Evolutionary conservation across 1,140 invertebrate species (phyloP), one percentile per base, ranked within the genome.

Genomic region (Hyphantria cunea): DNA sequence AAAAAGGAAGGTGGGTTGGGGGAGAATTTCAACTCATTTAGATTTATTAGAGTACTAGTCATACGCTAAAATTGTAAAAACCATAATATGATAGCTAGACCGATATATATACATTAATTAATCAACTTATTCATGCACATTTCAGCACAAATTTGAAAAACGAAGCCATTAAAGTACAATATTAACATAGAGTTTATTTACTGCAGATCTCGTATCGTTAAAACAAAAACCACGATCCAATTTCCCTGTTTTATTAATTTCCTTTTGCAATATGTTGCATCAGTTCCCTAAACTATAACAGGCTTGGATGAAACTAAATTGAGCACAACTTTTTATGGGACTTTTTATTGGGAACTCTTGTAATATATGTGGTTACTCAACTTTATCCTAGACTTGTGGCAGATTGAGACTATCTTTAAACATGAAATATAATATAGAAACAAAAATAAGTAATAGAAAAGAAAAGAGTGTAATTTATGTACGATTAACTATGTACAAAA

Each of bases 231-330:
- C 37, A 34, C 37, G 17, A 60, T 50, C 47, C 47, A 39, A 66
- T 78, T 66, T 72, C 70, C 55, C 74, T 70, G 67, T 80, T 78
- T 82, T 86, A 84, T 83, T 86, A 84, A 84, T 78, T 84, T 84
- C 81, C 68, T 76, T 78, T 72, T 71, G 84, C 82, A 84, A 86
- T 86, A 84, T 81, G 82, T 80, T 86, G 82, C 83, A 86, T 80
- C 80, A 76, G 82, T 72, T 78, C 72, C 80, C 77, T 78, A 82
- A 84, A 86, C 78, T 83, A 84, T 76, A 74, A 73, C 74, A 74
- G 72, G 70, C 74, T 68, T 68, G 74, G 68, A 74, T 79, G 80
- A 70, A 82, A 74, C 78, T 78, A 76, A 82, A 80, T 80, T 73
- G 76, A 70, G 72, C 82, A 82, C 84, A 84, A 86, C 77, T 82